Evolutionary conservation across 2,888 invertebrate species (phyloP).

Genomic region (Thera obeliscata): DNA sequence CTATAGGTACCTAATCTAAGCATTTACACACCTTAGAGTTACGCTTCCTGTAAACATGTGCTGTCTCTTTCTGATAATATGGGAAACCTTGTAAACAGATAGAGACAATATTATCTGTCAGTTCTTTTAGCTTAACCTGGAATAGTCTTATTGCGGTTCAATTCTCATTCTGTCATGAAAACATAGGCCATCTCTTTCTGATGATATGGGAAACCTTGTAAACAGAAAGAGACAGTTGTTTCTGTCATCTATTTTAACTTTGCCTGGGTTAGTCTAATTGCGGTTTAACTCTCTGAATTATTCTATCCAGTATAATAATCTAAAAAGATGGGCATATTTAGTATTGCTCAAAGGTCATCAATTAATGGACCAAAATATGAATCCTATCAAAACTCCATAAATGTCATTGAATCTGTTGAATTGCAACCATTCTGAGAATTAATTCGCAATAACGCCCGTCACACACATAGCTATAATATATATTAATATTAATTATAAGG

Average conservation of each 20-base stretch:
- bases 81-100: neutral
- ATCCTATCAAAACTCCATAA: neutral
- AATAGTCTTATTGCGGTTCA: neutral
- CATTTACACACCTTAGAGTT: neutral
- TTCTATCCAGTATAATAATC: no score
- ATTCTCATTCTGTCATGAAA: neutral
- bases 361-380: neutral
- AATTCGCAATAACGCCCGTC: neutral
- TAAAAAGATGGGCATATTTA: no score
- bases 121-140: neutral
- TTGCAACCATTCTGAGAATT: neutral
- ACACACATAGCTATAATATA: no score
- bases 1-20: neutral
- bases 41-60: neutral
- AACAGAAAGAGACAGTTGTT: neutral
- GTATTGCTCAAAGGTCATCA: no score
- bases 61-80: neutral
- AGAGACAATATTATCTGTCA: neutral
- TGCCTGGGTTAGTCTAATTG: neutral
- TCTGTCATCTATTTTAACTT: neutral
- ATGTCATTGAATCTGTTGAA: neutral
- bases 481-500: no score
- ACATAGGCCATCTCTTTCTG: neutral
- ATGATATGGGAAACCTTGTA: neutral
- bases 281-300: neutral